Percentiles rank a stretch among this genome's conserved stretches.
Evolutionary conservation across 2,113 vertebrate genomes (phyloP).

Genomic region (Oxyruncus cristatus): DNA sequence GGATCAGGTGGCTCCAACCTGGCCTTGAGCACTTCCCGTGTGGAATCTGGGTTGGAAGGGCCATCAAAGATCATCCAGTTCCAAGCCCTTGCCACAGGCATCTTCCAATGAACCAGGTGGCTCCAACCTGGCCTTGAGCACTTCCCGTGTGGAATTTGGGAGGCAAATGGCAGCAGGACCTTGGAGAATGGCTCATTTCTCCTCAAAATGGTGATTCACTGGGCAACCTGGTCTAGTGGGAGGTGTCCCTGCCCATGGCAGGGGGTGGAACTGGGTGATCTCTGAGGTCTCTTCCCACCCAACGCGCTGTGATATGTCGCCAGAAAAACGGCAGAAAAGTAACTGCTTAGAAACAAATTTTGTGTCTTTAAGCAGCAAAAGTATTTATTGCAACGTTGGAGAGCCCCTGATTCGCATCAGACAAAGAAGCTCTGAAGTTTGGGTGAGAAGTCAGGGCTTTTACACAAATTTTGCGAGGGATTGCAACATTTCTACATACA

Average conservation of each 20-base stretch:
- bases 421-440: too few species aligned
- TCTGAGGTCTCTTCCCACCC: neutral
- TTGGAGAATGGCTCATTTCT: neutral
- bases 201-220: neutral
- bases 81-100: neutral
- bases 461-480: too few species aligned
- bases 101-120: neutral
- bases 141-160: neutral
- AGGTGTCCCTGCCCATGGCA: neutral
- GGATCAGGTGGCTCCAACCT: neutral
- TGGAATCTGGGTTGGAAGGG: neutral
- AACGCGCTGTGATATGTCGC: too few species aligned
- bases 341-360: too few species aligned
- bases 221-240: neutral
- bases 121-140: neutral
- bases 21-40: neutral
- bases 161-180: neutral
- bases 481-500: too few species aligned
- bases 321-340: too few species aligned
- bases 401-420: too few species aligned
- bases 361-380: too few species aligned
- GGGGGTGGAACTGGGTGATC: neutral
- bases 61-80: too few species aligned
- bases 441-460: too few species aligned
- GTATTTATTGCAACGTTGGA: too few species aligned